phyloP scores from a whole-genome alignment of 2,888 invertebrate genomes.

The Drosophila mettleri region DNA sequence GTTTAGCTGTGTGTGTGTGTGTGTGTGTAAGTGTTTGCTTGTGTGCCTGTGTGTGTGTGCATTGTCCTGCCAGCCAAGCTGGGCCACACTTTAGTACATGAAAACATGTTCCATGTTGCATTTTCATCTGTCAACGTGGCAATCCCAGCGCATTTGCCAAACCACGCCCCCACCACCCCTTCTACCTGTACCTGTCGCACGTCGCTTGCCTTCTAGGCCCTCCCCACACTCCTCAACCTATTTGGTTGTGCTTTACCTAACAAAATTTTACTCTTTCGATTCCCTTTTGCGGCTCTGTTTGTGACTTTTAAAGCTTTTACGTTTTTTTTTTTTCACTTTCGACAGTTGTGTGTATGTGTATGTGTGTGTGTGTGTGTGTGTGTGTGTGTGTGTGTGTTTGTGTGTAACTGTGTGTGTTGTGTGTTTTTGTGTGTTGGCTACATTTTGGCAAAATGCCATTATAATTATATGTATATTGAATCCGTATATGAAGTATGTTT shows the following conservation, averaged over 20 bases:
- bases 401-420: conserved; percentile 10
- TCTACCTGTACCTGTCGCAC: background rate
- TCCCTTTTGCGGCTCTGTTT: conserved; percentile 14
- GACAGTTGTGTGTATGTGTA: conserved; percentile 15
- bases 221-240: background rate
- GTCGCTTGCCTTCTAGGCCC: background rate
- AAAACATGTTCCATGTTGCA: conserved; percentile 50
- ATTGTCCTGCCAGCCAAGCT: conserved; percentile 38
- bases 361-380: conserved; percentile 9
- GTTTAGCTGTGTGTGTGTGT: background rate
- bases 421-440: conserved; percentile 30
- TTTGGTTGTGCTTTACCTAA: conserved; percentile 3
- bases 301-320: conserved; percentile 38
- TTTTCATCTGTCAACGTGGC: conserved; percentile 51
- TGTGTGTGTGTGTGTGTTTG: conserved; percentile 7
- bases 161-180: background rate
- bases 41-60: conserved; percentile 8
- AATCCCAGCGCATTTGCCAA: conserved; percentile 32
- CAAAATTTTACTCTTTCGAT: conserved; percentile 18
- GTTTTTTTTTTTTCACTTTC: conserved; percentile 16
- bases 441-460: conserved; percentile 77
- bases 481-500: conserved; percentile 21
- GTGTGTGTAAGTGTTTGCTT: conserved; percentile 10
- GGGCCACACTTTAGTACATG: conserved; percentile 24
- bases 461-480: conserved; percentile 68